A percentile compares a stretch with the other conserved stretches of the same genome.
Evolutionary conservation across 2,888 invertebrate species (phyloP).

Genomic region (Gortyna flavago): DNA sequence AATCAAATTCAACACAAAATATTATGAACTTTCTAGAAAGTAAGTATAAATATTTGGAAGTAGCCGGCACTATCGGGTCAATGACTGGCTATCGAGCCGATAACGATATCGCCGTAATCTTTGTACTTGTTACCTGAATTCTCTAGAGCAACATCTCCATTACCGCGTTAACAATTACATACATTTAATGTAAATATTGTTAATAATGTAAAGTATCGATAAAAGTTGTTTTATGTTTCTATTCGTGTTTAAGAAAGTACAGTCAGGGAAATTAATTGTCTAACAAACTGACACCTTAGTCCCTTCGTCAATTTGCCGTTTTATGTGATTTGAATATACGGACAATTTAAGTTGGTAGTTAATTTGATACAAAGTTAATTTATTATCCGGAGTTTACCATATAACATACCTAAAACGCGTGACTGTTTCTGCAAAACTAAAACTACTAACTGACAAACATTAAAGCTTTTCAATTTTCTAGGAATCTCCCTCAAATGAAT

Average conservation of each 20-base stretch:
- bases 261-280: not conserved
- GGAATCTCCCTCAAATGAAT: constrained; percentile 23
- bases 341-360: not conserved
- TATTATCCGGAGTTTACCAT: not conserved
- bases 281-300: not conserved
- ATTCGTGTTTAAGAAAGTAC: not conserved
- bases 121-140: constrained; percentile 76
- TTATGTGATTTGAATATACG: not conserved
- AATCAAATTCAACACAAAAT: constrained; percentile 4
- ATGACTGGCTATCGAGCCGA: constrained; percentile 73
- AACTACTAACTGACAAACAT: not conserved
- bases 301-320: not conserved
- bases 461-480: not conserved
- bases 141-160: constrained; percentile 62
- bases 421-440: not conserved
- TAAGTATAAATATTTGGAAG: constrained; percentile 55
- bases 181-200: not conserved
- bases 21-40: constrained; percentile 53
- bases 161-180: constrained; percentile 28
- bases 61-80: constrained; percentile 64
- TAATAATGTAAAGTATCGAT: not conserved
- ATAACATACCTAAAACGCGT: not conserved
- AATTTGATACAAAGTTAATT: not conserved
- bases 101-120: constrained; percentile 72
- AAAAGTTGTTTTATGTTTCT: not conserved